Percentiles rank a stretch among this genome's conserved stretches.
These are phyloP conservation scores for Enteromius afrohamiltoni DNA, from an alignment of 2,797 vertebrate genomes.

Conservation along the genomic window DNA sequence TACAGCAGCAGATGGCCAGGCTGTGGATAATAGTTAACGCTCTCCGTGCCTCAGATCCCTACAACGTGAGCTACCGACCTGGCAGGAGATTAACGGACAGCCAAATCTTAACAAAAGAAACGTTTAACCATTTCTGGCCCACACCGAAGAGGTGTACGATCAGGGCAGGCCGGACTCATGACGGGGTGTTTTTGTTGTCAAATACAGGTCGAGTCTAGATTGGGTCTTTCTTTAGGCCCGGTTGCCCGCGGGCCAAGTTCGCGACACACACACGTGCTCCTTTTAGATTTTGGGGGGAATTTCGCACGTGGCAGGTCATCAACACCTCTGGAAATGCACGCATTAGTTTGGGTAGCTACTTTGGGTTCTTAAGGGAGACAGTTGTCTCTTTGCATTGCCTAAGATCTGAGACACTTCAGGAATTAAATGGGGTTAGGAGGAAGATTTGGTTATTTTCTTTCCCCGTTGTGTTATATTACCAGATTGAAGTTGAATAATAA, in stretches of 20 bases:
- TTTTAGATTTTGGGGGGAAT: neutral
- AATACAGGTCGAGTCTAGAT: conserved; percentile 26
- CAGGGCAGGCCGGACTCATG: conserved; percentile 12
- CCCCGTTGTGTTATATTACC: conserved; percentile 97
- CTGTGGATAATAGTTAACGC: conserved; percentile 93
- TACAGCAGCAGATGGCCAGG: conserved; percentile 95
- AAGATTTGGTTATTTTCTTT: conserved; percentile 89
- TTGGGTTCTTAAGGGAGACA: conserved; percentile 64
- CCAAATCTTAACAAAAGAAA: conserved; percentile 81
- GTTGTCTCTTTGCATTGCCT: conserved; percentile 88
- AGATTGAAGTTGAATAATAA: conserved; percentile 99
- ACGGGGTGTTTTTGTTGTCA: conserved; percentile 3
- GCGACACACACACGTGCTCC: neutral
- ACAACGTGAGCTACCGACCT: conserved; percentile 86
- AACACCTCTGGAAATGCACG: conserved; percentile 30
- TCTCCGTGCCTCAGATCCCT: conserved; percentile 86
- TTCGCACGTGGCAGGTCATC: conserved; percentile 5
- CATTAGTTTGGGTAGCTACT: neutral
- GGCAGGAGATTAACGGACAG: conserved; percentile 89
- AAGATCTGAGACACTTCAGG: conserved; percentile 88
- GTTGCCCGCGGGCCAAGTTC: conserved; percentile 6
- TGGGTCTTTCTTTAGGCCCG: neutral
- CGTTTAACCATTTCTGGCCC: conserved; percentile 81
- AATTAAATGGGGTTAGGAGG: conserved; percentile 86
- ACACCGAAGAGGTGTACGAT: conserved; percentile 42